These are phyloP conservation scores for Camponotus vicinus DNA, from an alignment of 1,140 invertebrate genomes.

Conservation along the genomic window DNA sequence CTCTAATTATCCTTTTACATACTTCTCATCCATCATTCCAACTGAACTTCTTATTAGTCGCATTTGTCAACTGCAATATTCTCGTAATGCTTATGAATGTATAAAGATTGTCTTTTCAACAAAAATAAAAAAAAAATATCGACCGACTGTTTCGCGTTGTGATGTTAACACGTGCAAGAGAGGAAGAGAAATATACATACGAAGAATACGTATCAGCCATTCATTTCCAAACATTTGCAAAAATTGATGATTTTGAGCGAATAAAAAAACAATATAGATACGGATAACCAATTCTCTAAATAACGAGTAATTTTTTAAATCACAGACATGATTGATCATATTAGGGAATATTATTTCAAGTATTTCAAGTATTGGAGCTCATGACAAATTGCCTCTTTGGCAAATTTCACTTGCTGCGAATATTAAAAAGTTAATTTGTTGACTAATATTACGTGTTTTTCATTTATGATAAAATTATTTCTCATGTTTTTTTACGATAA, in stretches of 20 bases:
- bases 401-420: not conserved
- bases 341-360: not conserved
- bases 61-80: slow-evolving; percentile 34
- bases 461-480: not conserved
- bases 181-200: not conserved
- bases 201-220: not conserved
- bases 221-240: slow-evolving; percentile 32
- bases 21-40: slow-evolving; percentile 46
- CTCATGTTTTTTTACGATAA: not conserved
- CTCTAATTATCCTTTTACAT: slow-evolving; percentile 50
- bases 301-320: slow-evolving; percentile 21
- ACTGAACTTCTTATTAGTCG: slow-evolving; percentile 38
- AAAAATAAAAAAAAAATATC: slow-evolving; percentile 25
- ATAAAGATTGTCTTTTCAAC: not conserved
- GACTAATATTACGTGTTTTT: not conserved
- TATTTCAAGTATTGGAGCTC: not conserved
- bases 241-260: not conserved
- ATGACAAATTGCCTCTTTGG: not conserved
- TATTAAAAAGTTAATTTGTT: not conserved
- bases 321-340: not conserved
- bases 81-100: not conserved
- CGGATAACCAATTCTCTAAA: not conserved
- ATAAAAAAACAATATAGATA: not conserved
- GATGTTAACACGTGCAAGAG: not conserved
- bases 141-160: not conserved